Evolutionary conservation across 1,140 invertebrate species (phyloP).

Genomic region (Zaprionus nigranus): DNA sequence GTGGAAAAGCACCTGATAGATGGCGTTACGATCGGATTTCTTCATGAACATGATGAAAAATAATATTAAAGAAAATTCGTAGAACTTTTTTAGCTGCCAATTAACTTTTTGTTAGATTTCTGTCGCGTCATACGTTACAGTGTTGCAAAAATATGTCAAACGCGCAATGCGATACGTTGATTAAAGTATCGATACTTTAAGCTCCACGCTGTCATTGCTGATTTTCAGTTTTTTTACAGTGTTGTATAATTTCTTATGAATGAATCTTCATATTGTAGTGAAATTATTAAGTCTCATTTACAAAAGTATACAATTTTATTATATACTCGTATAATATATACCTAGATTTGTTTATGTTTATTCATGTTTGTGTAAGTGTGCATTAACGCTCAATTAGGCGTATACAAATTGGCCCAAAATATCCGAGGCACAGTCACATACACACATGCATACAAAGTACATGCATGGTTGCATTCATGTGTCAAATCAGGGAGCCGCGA

Average conservation of each 20-base stretch:
- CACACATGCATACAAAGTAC: not conserved
- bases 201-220: not conserved
- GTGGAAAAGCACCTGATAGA: conserved; percentile 33
- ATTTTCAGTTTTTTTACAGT: not conserved
- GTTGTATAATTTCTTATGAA: not conserved
- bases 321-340: not conserved
- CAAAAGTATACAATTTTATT: not conserved
- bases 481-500: conserved; percentile 14
- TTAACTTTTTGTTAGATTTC: not conserved
- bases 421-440: not conserved
- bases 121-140: not conserved
- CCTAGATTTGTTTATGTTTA: too few relatives aligned
- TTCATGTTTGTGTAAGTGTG: not conserved
- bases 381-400: not conserved
- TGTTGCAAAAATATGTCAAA: not conserved
- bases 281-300: too few relatives aligned
- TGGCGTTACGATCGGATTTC: conserved; percentile 37
- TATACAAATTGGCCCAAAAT: conserved; percentile 26
- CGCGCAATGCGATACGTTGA: too few relatives aligned
- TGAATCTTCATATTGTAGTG: too few relatives aligned
- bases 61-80: not conserved
- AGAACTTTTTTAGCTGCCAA: not conserved
- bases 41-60: conserved; percentile 34
- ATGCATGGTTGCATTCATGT: conserved; percentile 1
- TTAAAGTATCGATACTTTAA: not conserved